phyloP scores from a whole-genome alignment of 2,797 vertebrate genomes.

The Macroramphosus scolopax region DNA sequence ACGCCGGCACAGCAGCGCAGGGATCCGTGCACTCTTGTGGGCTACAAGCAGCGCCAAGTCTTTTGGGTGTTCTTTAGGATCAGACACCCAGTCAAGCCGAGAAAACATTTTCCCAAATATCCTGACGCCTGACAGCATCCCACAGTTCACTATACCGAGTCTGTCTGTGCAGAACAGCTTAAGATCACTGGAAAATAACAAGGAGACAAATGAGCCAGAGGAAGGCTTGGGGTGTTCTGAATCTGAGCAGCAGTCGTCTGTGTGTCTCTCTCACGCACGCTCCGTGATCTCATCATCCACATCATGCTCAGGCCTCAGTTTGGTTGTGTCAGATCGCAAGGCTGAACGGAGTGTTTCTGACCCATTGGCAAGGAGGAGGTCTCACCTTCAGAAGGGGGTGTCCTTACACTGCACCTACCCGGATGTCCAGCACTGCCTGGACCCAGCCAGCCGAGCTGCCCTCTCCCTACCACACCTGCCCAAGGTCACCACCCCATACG shows the following conservation, averaged over 20 bases:
- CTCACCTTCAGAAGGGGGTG: slow-evolving; percentile 36
- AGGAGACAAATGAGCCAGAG: slow-evolving; percentile 30
- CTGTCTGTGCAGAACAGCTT: slow-evolving; percentile 38
- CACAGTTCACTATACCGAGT: slow-evolving; percentile 78
- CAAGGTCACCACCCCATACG: slow-evolving; percentile 81
- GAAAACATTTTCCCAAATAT: slow-evolving; percentile 66
- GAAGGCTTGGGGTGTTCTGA: slow-evolving; percentile 24
- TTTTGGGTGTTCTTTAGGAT: slow-evolving; percentile 54
- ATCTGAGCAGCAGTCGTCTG: slow-evolving; percentile 13
- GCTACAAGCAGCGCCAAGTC: slow-evolving; percentile 56
- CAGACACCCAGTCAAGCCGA: slow-evolving; percentile 59
- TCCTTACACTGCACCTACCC: slow-evolving; percentile 25
- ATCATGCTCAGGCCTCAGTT: slow-evolving; percentile 33
- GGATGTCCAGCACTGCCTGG: slow-evolving; percentile 66
- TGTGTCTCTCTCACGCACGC: slow-evolving; percentile 6
- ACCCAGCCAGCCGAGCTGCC: slow-evolving; percentile 76
- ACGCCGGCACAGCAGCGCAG: slow-evolving; percentile 69
- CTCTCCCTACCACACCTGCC: slow-evolving; percentile 80
- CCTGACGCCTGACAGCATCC: slow-evolving; percentile 77
- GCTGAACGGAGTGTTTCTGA: slow-evolving; percentile 62
- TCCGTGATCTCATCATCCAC: slow-evolving; percentile 40
- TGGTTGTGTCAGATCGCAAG: slow-evolving; percentile 30
- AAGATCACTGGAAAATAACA: slow-evolving; percentile 30
- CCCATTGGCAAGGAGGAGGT: slow-evolving; percentile 30
- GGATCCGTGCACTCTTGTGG: slow-evolving; percentile 67